Percentiles rank a stretch among this genome's conserved stretches.
Evolutionary conservation across 2,797 vertebrate genomes (phyloP).

Genomic region (Cygnus olor): DNA sequence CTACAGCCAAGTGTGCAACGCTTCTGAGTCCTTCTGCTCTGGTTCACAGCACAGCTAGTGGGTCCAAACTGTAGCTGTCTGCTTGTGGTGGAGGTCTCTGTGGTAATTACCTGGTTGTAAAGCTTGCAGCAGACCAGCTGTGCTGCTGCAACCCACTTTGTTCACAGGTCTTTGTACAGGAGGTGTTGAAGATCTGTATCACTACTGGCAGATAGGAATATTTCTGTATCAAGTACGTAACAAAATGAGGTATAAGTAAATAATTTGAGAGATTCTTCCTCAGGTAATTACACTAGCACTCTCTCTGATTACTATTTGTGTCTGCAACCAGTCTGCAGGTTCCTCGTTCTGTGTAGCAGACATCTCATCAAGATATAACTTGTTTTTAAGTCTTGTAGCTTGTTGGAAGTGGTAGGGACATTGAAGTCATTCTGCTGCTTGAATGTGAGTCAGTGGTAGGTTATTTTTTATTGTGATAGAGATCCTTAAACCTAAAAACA

Average conservation of each 20-base stretch:
- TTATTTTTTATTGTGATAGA: neutral
- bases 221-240: neutral
- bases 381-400: neutral
- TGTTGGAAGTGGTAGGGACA: neutral
- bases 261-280: neutral
- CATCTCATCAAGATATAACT: neutral
- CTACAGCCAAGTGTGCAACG: neutral
- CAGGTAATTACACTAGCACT: neutral
- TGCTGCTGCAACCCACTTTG: neutral
- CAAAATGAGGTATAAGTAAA: neutral
- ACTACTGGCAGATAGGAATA: neutral
- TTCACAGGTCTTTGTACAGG: neutral
- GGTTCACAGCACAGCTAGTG: neutral
- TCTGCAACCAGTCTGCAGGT: neutral
- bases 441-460: neutral
- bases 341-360: fast-evolving
- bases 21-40: neutral
- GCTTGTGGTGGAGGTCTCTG: neutral
- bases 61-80: neutral
- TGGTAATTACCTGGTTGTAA: no score
- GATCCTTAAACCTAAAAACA: neutral
- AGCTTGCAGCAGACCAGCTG: neutral
- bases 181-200: neutral
- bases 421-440: neutral
- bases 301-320: no score